phyloP scores from a whole-genome alignment of 2,113 vertebrate genomes.

The Nothobranchius kuhntae region DNA sequence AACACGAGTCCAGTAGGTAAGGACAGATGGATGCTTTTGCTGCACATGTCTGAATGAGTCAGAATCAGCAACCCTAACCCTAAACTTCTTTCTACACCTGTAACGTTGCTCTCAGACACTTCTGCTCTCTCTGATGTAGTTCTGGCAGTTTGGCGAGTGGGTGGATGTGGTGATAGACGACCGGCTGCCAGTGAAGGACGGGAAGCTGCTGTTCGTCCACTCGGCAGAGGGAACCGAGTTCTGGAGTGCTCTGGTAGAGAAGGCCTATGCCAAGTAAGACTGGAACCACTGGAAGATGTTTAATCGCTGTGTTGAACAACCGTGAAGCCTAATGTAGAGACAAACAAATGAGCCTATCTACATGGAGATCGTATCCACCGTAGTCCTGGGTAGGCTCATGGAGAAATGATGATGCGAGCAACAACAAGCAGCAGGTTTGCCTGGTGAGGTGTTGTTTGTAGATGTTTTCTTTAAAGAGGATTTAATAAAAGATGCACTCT shows the following conservation, averaged over 20 bases:
- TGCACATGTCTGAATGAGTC: neutral
- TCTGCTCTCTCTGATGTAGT: slow-evolving; percentile 45
- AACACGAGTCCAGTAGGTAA: no score
- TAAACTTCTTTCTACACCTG: neutral
- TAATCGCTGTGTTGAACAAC: no score
- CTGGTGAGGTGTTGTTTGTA: no score
- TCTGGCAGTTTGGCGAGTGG: slow-evolving; percentile 85
- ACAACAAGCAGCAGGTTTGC: no score
- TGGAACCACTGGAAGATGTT: no score
- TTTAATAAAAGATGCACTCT: no score
- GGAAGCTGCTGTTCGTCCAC: slow-evolving; percentile 82
- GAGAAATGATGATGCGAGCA: no score
- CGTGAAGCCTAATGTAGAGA: neutral
- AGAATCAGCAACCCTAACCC: neutral
- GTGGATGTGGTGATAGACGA: slow-evolving; percentile 81
- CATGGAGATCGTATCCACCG: no score
- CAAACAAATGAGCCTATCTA: neutral
- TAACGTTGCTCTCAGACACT: neutral
- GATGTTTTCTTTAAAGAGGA: no score
- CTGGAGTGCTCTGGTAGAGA: slow-evolving; percentile 82
- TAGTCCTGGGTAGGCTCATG: no score
- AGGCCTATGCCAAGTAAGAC: slow-evolving; percentile 81
- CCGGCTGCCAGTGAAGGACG: slow-evolving; percentile 76
- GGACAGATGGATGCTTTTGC: no score
- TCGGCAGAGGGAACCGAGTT: slow-evolving; percentile 77